Base-by-base conservation (phyloP, 64 coral and sea anemone genomes). In the Catalaphyllia jardinei region DNA sequence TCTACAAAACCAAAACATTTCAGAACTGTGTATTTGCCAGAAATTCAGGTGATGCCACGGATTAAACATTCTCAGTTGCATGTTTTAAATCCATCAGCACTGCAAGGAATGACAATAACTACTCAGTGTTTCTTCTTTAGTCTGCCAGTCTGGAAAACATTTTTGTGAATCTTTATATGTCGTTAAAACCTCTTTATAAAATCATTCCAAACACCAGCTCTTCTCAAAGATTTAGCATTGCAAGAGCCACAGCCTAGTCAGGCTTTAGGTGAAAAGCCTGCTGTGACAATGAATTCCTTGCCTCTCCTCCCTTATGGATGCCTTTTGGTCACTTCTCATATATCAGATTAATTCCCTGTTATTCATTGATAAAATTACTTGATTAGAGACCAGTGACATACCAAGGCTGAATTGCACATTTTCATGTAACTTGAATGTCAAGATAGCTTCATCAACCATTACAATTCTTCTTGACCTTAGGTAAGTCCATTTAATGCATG, bases 81-180 rank as follows among this genome's bases (percentile, higher is more conserved):
- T 85, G 81, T 71, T 85, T 85, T 85, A 7, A 85, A 71, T 85
- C 81, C 81, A 85, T 85, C 81, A 71, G 62, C 38, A 27, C 33
- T 71, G 67, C 42, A 64, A 51, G 33, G 28, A 20, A 51, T 85
- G 38, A 85, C 81, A 85, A 85, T 85, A 49, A 71, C 17, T 85
- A 62, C 79, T 29, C 38, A 69, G 65, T 69, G 20, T 69, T 85
- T 50, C 39, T 51, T 24, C 20, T 71, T 51, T 50, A 22, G 35
- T 65, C 59, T 64, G 60, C 31, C 20, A 51, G 81, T 85, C 62
- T 85, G 63, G 62, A 33, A 71, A 83, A 52, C 65, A 69, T 85
- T 42, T 71, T 50, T 85, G 62, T 9, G 14, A 64, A 64, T 22
- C 18, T 20, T 38, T 22, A 29, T 2, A 31, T 80, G 57, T 31